Evolutionary conservation across 2,113 vertebrate genomes (phyloP).

Genomic region (Sylvietta virens): DNA sequence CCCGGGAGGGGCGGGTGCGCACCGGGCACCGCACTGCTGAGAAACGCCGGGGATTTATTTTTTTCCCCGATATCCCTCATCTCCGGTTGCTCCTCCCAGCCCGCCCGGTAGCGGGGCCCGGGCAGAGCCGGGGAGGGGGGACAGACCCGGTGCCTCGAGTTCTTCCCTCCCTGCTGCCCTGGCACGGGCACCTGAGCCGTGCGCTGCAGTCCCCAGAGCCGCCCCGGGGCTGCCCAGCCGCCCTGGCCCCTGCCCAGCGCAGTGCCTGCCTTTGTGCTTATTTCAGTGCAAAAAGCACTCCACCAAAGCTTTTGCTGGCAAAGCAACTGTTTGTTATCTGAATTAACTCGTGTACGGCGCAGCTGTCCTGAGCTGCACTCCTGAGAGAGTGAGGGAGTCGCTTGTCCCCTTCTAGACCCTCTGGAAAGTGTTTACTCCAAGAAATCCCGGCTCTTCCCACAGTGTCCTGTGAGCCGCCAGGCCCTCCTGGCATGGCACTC

Average conservation of each 20-base stretch:
- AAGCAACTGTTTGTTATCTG: rapidly evolving
- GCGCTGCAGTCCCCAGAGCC: background rate
- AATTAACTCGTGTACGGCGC: rapidly evolving
- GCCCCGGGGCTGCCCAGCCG: background rate
- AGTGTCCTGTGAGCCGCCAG: rapidly evolving
- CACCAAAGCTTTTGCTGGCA: background rate
- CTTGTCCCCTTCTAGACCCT: rapidly evolving
- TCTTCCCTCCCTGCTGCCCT: background rate
- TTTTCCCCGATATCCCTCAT: rapidly evolving
- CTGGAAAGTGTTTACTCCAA: rapidly evolving
- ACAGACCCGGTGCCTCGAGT: too few species aligned
- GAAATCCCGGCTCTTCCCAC: rapidly evolving
- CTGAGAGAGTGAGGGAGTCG: rapidly evolving
- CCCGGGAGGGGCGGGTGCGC: background rate
- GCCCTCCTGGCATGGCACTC: rapidly evolving
- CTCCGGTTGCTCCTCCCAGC: background rate
- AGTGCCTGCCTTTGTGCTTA: rapidly evolving
- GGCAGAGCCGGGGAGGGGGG: background rate
- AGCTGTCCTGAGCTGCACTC: rapidly evolving
- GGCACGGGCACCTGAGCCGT: rapidly evolving
- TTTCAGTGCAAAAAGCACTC: rapidly evolving
- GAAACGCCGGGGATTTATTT: rapidly evolving
- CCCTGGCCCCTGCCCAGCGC: background rate
- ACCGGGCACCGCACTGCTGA: background rate
- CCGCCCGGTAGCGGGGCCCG: background rate